Evolutionary conservation across 2,888 invertebrate species (phyloP), one percentile per base, ranked within the genome.

Genomic region (Eurois occulta): DNA sequence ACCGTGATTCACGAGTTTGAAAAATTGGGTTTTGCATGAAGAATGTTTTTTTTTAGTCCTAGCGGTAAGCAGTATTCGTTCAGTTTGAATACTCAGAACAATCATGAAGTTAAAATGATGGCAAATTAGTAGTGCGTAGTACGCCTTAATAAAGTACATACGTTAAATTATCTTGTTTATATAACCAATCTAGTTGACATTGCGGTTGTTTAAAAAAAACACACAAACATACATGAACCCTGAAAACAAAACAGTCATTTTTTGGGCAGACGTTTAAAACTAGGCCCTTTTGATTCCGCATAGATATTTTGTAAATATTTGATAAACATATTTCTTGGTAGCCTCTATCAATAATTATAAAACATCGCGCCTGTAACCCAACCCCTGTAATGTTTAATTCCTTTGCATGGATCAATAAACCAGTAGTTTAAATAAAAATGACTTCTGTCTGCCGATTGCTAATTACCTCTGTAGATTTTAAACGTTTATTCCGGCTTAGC

Each of bases 1-100:
- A 28, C 48, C 43, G 74, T 52, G 72, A 41, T 69, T 46, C 71
- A 81, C 73, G 77, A 85, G 38, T 66, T 72, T 64, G 21, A 67
- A 67, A 48, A 62, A 41, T 24, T 38, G 18, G 16, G 1, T 38
- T 28, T 67, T 48, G n/a, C 38, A 60, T 65, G 24, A 8, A 28
- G 18, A 48, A 35, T 24, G 5, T 6, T 28, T 13, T 21, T 21
- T 43, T 46, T 18, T 10, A 5, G 6, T 71, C 60, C 43, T 60
- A 18, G 24, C 24, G 10, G 11, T 35, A 1, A 35, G 60, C 32
- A 32, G 21, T 32, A 21, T 60, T 35, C 16, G 35, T 24, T 48
- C 13, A 6, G n/a, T 52, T 52, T 24, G 28, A 28, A 41, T 32
- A 41, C 3, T 16, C 8, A 52, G 16, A 24, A 2, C 2, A 41